A percentile compares a stretch with the other conserved stretches of the same genome.
Conservation (phyloP, 2,113 vertebrate species). For the Ardeotis arabs region DNA sequence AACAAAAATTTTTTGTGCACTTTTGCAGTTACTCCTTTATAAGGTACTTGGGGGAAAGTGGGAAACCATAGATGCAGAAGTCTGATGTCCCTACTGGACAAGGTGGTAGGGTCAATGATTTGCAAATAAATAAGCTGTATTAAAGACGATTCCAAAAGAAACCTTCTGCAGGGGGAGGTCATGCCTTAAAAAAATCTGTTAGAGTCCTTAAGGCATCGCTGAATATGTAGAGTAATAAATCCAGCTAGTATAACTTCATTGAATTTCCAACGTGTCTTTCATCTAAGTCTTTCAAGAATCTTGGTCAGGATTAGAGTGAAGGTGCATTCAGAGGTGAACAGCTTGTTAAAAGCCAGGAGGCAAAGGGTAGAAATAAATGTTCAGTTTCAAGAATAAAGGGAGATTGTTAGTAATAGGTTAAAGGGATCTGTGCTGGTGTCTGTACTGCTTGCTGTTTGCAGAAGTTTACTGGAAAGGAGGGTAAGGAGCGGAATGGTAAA, state of each 20-base stretch:
- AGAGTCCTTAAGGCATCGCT: neutral
- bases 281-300: neutral
- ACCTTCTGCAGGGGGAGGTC: neutral
- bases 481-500: neutral
- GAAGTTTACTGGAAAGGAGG: neutral
- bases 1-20: neutral
- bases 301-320: neutral
- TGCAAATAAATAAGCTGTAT: neutral
- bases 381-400: neutral
- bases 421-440: neutral
- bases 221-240: neutral
- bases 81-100: neutral
- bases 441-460: neutral
- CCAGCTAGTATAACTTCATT: neutral
- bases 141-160: neutral
- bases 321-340: neutral
- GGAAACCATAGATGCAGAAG: neutral
- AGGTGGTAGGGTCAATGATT: neutral
- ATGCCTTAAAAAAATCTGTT: neutral
- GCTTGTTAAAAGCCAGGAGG: neutral
- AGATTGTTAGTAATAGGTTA: neutral
- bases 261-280: neutral
- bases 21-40: neutral
- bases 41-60: neutral
- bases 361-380: neutral